Evolutionary conservation across 1,140 invertebrate genomes (phyloP), one percentile per base, ranked within the genome.

Genomic region (Adoxophyes honmai): DNA sequence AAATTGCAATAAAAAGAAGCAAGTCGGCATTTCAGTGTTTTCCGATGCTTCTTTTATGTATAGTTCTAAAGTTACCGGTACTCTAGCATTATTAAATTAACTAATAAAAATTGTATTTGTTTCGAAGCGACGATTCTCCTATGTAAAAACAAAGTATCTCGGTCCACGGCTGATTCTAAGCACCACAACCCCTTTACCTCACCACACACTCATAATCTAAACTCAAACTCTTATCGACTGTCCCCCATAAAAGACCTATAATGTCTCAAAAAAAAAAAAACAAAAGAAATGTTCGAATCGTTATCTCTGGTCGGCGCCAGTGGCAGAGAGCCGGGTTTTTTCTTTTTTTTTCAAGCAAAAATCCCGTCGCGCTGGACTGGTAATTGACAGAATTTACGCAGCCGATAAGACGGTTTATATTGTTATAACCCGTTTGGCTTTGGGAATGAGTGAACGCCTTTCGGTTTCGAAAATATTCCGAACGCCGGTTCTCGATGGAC

Each of bases 171-270:
- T 28, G 21, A 28, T 3, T 28, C 6, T 28, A 28, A 2, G 21
- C 21, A 6, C 2, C 21, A 2, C 6, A 28, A 28, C 21, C 21
- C 21, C 21, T 28, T 28, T 28, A 28, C 21, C 21, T 28, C 6
- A 28, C 21, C 21, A 3, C 21, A 28, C 21, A 28, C 21, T 3
- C 2, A 6, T 6, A 28, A 28, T 6, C 21, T 28, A 28, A 28
- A 28, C 18, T 21, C 18, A 35, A 34, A 35, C 28, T 52, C 48
- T 52, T 52, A 52, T 52, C 51, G 33, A 10, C 33, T 52, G 51
- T 52, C 33, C 51, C 34, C 51, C 51, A 52, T 52, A 52, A 52
- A 52, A 52, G 51, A 52, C 51, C 51, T 52, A 52, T 35, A 52
- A 52, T 52, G 51, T 52, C 51, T 13, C 33, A 11, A 11, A 15